A percentile compares a stretch with the other conserved stretches of the same genome.
Evolutionary conservation across 2,797 vertebrate genomes (phyloP).

Genomic region (Thalassophryne amazonica): DNA sequence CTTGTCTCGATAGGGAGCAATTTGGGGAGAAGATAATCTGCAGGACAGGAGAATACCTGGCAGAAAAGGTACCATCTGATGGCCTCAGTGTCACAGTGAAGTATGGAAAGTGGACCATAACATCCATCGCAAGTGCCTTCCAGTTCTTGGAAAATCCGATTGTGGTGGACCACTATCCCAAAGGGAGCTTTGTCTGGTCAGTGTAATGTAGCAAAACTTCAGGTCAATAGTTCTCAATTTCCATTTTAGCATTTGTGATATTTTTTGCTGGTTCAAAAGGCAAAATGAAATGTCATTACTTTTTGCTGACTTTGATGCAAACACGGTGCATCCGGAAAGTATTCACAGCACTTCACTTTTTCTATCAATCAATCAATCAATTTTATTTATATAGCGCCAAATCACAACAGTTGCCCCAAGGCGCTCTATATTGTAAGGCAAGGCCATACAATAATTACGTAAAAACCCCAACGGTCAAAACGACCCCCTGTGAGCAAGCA

Average conservation of each 20-base stretch:
- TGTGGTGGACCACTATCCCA: conserved; percentile 61
- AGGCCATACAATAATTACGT: too few relatives aligned
- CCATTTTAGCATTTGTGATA: background rate
- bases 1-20: conserved; percentile 64
- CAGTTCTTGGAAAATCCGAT: conserved; percentile 74
- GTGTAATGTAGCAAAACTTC: conserved; percentile 12
- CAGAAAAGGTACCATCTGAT: conserved; percentile 66
- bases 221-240: background rate
- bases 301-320: too few relatives aligned
- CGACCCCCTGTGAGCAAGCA: too few relatives aligned
- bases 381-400: too few relatives aligned
- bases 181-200: conserved; percentile 78
- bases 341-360: too few relatives aligned
- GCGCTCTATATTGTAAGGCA: too few relatives aligned
- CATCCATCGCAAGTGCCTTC: conserved; percentile 50
- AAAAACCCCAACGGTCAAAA: too few relatives aligned
- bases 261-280: background rate
- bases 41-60: conserved; percentile 66
- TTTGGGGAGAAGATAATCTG: conserved; percentile 74
- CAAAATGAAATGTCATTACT: too few relatives aligned
- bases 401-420: too few relatives aligned
- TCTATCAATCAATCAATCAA: too few relatives aligned
- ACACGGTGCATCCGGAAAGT: too few relatives aligned
- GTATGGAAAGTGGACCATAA: conserved; percentile 70
- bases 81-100: conserved; percentile 50